Percentiles rank a stretch among this genome's conserved stretches.
phyloP scores from a whole-genome alignment of 2,113 vertebrate species.

The Hiodon alosoides region DNA sequence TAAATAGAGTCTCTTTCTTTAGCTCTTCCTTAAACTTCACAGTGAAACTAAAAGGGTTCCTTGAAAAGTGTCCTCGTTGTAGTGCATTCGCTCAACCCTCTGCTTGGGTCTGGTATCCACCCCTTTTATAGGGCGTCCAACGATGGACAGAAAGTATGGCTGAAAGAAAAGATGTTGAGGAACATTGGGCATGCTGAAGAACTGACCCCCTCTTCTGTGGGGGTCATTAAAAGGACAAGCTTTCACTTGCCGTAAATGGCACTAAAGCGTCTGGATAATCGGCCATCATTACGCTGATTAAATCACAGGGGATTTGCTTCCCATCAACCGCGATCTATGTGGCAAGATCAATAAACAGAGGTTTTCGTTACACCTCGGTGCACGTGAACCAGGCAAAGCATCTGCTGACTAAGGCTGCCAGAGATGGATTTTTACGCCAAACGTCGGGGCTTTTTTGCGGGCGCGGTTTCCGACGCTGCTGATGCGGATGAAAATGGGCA shows the following conservation, averaged over 20 bases:
- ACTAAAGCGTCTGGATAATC: slow-evolving; percentile 70
- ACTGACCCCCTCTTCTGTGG: slow-evolving; percentile 2
- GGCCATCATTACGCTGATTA: slow-evolving; percentile 74
- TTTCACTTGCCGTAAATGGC: slow-evolving; percentile 52
- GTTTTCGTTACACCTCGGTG: neutral
- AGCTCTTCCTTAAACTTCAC: neutral
- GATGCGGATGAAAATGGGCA: neutral
- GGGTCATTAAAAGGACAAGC: slow-evolving; percentile 66
- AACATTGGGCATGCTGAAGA: slow-evolving; percentile 30
- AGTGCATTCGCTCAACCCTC: neutral
- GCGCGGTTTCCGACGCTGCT: neutral
- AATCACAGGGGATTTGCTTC: slow-evolving; percentile 68
- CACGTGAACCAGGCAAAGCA: neutral
- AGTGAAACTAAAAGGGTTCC: neutral
- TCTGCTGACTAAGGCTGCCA: neutral
- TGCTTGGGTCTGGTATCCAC: neutral
- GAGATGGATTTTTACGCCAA: neutral
- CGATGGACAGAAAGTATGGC: neutral
- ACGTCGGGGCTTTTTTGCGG: neutral
- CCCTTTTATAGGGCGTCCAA: neutral
- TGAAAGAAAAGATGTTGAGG: slow-evolving; percentile 24
- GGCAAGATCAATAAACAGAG: slow-evolving; percentile 67
- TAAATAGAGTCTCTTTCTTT: neutral
- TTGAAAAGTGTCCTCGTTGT: neutral
- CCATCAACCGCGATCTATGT: slow-evolving; percentile 69